Evolutionary conservation across 2,888 invertebrate species (phyloP).

Genomic region (Myopa testacea): DNA sequence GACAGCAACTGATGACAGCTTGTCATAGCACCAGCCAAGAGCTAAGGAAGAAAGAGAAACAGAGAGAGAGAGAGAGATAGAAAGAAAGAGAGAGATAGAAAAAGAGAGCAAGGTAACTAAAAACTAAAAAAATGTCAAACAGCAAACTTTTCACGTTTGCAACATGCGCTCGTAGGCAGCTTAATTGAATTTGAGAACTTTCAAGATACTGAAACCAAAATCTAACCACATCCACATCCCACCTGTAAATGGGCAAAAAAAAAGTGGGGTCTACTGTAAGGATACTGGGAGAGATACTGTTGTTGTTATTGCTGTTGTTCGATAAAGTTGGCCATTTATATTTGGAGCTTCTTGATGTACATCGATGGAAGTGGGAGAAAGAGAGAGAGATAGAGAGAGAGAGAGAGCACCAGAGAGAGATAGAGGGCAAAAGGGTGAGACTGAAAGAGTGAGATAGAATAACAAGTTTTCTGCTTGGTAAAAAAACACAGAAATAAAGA

Average conservation of each 20-base stretch:
- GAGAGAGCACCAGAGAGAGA: too few species aligned
- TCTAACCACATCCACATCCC: neutral
- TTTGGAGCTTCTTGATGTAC: neutral
- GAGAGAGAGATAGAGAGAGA: too few species aligned
- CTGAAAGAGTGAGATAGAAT: neutral
- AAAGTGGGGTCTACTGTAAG: neutral
- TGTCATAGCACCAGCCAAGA: constrained; percentile 22
- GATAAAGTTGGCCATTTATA: constrained; percentile 21
- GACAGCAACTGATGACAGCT: constrained; percentile 34
- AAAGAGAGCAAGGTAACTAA: neutral
- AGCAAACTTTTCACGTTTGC: constrained; percentile 33
- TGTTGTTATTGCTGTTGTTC: constrained; percentile 3
- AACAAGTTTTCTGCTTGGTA: too few species aligned
- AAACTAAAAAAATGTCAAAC: constrained; percentile 22
- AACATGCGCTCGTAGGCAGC: constrained; percentile 38
- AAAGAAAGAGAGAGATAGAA: neutral
- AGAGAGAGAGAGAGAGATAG: neutral
- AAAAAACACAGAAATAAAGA: neutral
- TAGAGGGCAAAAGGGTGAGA: neutral
- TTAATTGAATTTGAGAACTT: constrained; percentile 38
- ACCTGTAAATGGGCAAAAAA: neutral
- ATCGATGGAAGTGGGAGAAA: too few species aligned
- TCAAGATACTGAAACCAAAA: neutral
- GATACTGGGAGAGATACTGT: neutral
- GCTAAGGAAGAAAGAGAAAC: neutral